phyloP scores from a whole-genome alignment of 2,113 vertebrate species.

The Promerops cafer region DNA sequence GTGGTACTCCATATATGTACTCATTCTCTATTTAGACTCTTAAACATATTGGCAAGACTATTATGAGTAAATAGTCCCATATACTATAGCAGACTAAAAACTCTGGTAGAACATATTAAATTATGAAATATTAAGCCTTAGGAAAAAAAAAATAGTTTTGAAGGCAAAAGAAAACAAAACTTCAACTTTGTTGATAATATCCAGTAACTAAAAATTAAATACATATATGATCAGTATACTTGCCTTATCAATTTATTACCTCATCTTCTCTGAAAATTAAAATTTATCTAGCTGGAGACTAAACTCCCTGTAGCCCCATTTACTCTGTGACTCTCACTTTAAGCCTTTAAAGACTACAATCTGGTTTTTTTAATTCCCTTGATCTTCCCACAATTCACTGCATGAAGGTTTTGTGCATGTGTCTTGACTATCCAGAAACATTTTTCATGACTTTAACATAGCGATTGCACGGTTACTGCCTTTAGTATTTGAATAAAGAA shows the following conservation, averaged over 20 bases:
- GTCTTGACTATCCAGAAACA: not conserved
- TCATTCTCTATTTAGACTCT: not conserved
- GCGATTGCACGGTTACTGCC: not conserved
- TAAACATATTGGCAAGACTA: not conserved
- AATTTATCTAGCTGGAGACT: not conserved
- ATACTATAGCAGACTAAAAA: not conserved
- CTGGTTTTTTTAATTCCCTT: not conserved
- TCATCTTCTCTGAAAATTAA: not conserved
- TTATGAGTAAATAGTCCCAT: not conserved
- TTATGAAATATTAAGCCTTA: not conserved
- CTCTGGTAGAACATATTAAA: not conserved
- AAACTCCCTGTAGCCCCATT: rapidly evolving
- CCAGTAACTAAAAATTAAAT: not conserved
- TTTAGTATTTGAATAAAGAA: not conserved
- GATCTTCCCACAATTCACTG: not conserved
- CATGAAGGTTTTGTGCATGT: not conserved
- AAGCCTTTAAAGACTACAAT: not conserved
- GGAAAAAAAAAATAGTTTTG: not conserved
- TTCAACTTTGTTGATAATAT: not conserved
- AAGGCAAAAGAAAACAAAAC: not conserved
- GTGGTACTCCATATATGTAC: not conserved
- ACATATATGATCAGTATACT: not conserved
- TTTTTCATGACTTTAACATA: not conserved
- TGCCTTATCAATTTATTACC: not conserved
- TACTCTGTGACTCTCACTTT: not conserved